Conservation (phyloP, 2,888 invertebrate genomes). For the Scaeva pyrastri region DNA sequence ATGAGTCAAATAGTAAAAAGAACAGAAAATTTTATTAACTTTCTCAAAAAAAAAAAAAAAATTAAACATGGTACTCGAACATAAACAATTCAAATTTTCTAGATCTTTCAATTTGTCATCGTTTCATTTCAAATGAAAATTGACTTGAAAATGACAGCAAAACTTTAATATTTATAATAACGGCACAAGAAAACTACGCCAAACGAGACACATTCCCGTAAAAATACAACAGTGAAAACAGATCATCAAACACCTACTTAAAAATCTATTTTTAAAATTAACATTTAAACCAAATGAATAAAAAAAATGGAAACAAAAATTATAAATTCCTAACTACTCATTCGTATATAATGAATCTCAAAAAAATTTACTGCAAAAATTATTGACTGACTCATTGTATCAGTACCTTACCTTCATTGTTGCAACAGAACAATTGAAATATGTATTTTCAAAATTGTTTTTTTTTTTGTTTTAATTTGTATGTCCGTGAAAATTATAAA, state of each 20-base stretch:
- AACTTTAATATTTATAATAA: not conserved
- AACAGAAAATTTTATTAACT: not conserved
- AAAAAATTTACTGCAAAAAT: constrained; percentile 32
- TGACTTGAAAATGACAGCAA: constrained; percentile 37
- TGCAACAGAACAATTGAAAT: constrained; percentile 54
- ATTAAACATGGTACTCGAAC: too few species aligned
- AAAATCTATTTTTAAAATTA: constrained; percentile 56
- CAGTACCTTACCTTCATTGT: not conserved
- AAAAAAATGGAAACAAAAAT: constrained; percentile 25
- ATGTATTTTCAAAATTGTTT: not conserved
- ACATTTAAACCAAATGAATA: too few species aligned
- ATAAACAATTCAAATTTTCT: constrained; percentile 45
- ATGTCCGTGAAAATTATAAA: constrained; percentile 59
- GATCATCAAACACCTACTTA: constrained; percentile 60
- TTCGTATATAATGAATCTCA: too few species aligned
- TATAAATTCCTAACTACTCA: not conserved
- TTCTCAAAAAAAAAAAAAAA: not conserved
- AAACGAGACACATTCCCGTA: not conserved
- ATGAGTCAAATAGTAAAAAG: not conserved
- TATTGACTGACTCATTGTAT: not conserved
- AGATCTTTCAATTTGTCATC: constrained; percentile 64
- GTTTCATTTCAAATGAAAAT: constrained; percentile 20
- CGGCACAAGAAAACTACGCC: constrained; percentile 23
- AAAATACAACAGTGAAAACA: constrained; percentile 22
- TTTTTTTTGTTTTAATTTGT: not conserved